Base-by-base conservation (phyloP, 1,140 invertebrate species). In the Monomorium pharaonis region DNA sequence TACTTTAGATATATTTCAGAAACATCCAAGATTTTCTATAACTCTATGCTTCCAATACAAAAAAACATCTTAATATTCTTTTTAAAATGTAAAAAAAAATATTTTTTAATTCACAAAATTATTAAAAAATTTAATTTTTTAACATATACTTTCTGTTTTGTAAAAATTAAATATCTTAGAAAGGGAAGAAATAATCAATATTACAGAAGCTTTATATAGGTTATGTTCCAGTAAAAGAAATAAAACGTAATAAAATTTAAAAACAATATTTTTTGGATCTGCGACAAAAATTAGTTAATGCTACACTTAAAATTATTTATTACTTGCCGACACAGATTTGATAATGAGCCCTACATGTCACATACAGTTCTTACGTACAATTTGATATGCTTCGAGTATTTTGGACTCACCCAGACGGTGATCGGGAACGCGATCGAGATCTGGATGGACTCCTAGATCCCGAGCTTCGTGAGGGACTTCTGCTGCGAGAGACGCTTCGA, bases 341-440 rank as follows among this genome's bases (percentile, higher is more conserved):
- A 51, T 33, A 33, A 6, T 3, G 2, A 24, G 21, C 1, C 30
- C n/a, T 21, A 33, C 9, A 44, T 44, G 30, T 47, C 33, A 33
- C 14, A 14, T 42, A 75, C 18, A 9, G n/a, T 4, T 24, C 21
- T 10, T 2, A 6, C n/a, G 18, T 2, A 76, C 9, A 77, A 65
- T 47, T 7, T 12, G 7, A 60, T 5, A 30, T 51, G 24, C 7
- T 24, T n/a, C 12, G 10, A 3, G 2, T 44, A 6, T 18, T 44
- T 54, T 63, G 10, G n/a, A 84, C 78, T 80, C 51, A 92, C 92
- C 91, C 90, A 16, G 90, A 92, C 1, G 72, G 86, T 10, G 92
- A 92, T 37, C 88, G 89, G 3, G 92, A 93, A 10, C 88, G 87
- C 10, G 92, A 93, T 44, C 90, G 85, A 9, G 91, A 93, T 33